Conservation (phyloP, 2,797 vertebrate genomes). For the Xerus rutilus region DNA sequence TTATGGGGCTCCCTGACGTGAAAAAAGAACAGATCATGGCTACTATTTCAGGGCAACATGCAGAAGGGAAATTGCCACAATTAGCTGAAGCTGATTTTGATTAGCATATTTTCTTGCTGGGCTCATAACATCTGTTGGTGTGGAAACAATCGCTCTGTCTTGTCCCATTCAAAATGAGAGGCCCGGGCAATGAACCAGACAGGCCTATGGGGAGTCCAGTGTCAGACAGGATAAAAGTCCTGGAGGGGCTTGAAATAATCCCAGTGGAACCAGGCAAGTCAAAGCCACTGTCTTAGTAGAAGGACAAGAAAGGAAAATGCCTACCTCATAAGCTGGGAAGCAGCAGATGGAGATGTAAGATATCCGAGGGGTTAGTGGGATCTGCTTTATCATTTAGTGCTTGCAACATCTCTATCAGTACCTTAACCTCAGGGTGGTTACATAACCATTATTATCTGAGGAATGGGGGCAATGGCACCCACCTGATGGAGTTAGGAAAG, state of each 20-base stretch:
- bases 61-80: conserved; percentile 69
- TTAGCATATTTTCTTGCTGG: conserved; percentile 72
- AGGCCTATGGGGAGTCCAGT: background rate
- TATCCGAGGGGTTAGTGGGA: background rate
- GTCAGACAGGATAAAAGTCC: background rate
- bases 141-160: conserved; percentile 74
- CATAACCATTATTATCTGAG: background rate
- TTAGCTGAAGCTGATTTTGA: conserved; percentile 67
- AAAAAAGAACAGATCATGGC: conserved; percentile 55
- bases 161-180: background rate
- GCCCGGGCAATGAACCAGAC: conserved; percentile 28
- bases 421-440: background rate
- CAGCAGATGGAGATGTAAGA: background rate
- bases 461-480: conserved; percentile 17
- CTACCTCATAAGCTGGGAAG: background rate
- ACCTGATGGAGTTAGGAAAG: background rate
- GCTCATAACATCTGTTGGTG: conserved; percentile 70
- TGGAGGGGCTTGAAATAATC: background rate
- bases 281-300: background rate
- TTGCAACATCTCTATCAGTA: background rate
- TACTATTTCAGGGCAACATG: conserved; percentile 73
- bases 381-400: background rate
- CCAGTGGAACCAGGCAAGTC: background rate
- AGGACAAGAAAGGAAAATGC: background rate
- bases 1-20: conserved; percentile 63